A percentile compares a stretch with the other conserved stretches of the same genome.
Evolutionary conservation across 2,113 vertebrate genomes (phyloP).

Genomic region (Prunella himalayana): DNA sequence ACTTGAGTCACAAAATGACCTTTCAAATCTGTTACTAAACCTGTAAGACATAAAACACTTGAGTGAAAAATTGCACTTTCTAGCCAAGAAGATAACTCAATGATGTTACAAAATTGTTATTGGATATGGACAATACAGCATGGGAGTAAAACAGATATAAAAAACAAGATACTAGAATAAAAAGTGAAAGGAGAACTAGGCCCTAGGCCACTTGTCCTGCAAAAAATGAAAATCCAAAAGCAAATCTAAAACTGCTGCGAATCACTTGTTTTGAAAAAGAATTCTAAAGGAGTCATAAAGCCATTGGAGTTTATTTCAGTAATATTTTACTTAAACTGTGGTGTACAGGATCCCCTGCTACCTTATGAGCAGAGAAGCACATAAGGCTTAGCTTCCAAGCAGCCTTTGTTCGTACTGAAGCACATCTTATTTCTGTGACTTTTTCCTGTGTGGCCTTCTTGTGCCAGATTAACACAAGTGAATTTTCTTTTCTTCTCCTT

Average conservation of each 20-base stretch:
- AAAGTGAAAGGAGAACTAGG: neutral
- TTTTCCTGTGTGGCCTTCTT: neutral
- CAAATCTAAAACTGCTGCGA: neutral
- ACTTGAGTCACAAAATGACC: constrained; percentile 97
- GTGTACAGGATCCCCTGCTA: neutral
- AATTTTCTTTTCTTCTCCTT: too few species aligned
- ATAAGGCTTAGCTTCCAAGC: neutral
- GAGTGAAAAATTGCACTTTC: neutral
- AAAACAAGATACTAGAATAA: neutral
- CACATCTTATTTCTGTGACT: neutral
- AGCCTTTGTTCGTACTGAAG: neutral
- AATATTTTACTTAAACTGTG: neutral
- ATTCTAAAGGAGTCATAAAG: neutral
- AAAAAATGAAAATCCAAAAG: neutral
- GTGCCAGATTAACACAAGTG: neutral
- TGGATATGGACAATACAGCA: neutral
- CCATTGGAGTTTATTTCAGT: neutral
- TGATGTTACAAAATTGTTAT: neutral
- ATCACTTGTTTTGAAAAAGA: neutral
- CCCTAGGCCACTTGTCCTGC: neutral
- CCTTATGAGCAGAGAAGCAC: neutral
- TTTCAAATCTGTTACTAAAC: constrained; percentile 95
- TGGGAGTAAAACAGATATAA: neutral
- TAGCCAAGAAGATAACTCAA: neutral
- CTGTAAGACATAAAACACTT: constrained; percentile 65